Base-by-base conservation (phyloP, 2,113 vertebrate genomes). In the Ptilonorhynchus violaceus region DNA sequence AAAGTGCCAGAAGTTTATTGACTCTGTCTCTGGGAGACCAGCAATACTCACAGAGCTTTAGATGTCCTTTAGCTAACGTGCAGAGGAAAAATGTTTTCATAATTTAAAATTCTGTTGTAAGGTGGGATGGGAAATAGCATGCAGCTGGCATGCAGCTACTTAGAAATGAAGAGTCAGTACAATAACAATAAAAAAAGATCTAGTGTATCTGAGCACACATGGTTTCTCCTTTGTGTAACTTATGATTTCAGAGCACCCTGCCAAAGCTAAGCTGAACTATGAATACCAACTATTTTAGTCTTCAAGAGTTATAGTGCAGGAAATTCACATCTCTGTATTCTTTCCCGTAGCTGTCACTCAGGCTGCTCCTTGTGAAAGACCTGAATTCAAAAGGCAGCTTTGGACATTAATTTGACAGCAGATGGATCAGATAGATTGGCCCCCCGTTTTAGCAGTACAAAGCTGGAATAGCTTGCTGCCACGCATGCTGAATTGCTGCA, bases 371-470 rank as follows among this genome's bases (percentile, higher is more conserved):
- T 56, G 77, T 85, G 67, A 94, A 95, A 96, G 92, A 95, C 79
- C 75, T 88, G 93, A 97, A 94, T 93, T 88, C 84, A 91, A 95
- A 96, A 95, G 91, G 58, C 77, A 95, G 84, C 66, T 95, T 84
- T 93, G 93, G 96, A 96, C 85, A 86, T 93, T 90, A 94, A 96
- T 89, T 92, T 95, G 95, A 94, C 81, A 93, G 90, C 75, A 96
- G 86, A 94, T 79, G 70, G 91, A 95, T 91, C 94, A 91, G 83
- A 85, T 46, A 56, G 78, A 85, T 78, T 78, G 76, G 47, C 81
- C 81, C 69, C 41, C 83, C 60, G 24, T 88, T 81, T 52, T 20
- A 75, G 85, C 76, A 77, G 82, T 20, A 44, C 60, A 90, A 94
- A 95, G 82, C 78, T 77, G 67, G 67, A 94, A 90, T 67, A 63